Conservation (phyloP, 2,888 invertebrate genomes). For the Alloscopus bannaensis region DNA sequence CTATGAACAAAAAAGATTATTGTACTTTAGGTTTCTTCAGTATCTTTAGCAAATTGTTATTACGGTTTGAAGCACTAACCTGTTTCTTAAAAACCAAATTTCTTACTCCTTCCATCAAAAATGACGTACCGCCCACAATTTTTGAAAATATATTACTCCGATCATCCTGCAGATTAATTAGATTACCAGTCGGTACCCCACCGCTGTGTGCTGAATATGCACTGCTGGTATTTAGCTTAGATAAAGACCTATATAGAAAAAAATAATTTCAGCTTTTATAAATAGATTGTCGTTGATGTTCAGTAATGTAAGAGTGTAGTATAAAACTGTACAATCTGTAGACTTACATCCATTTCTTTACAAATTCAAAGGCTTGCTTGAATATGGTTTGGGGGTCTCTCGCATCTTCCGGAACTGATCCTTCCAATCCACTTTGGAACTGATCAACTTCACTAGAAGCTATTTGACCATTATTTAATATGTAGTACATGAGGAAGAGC, state of each 20-base stretch:
- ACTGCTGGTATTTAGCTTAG: constrained; percentile 38
- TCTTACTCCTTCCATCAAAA: constrained; percentile 99
- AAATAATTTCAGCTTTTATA: no score
- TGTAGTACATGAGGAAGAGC: constrained; percentile 93
- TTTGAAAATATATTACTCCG: constrained; percentile 48
- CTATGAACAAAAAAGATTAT: constrained; percentile 76
- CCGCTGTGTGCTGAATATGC: constrained; percentile 36
- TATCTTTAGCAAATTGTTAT: neutral
- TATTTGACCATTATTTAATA: constrained; percentile 75
- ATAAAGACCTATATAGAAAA: constrained; percentile 69
- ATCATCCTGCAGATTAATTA: constrained; percentile 53
- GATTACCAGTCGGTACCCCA: constrained; percentile 48
- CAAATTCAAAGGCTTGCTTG: constrained; percentile 82
- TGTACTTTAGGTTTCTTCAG: neutral
- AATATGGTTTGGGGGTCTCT: constrained; percentile 39
- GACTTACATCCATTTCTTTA: constrained; percentile 92
- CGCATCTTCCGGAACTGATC: constrained; percentile 88
- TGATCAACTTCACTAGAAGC: constrained; percentile 85
- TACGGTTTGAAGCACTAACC: constrained; percentile 76
- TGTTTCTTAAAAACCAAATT: constrained; percentile 99
- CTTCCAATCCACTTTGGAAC: constrained; percentile 85
- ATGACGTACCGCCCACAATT: constrained; percentile 86
- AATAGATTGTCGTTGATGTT: no score
- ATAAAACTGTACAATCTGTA: constrained; percentile 15
- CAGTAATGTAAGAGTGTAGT: no score